Base-by-base conservation (phyloP, 2,113 vertebrate genomes). In the Nycticorax nycticorax region DNA sequence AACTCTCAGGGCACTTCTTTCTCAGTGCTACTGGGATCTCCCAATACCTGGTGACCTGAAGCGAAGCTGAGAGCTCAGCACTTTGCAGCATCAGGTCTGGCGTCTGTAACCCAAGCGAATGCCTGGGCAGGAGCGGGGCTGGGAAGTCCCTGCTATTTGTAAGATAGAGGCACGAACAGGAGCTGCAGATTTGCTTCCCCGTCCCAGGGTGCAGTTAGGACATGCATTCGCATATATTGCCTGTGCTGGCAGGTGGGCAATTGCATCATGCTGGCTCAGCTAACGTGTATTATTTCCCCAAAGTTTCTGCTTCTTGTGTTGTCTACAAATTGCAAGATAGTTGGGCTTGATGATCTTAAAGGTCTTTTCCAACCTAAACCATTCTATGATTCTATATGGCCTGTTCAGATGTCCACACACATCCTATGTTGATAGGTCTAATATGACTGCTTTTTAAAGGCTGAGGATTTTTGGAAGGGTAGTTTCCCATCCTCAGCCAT, bases 231-330 rank as follows among this genome's bases (percentile, higher is more conserved):
- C 12, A 59, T 1, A 32, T 12, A 43, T 0, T 28, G 41, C 72
- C 71, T 62, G 55, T 41, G 67, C 83, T 73, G 88, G 89, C 64
- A 82, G 62, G 18, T 72, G 78, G 85, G 88, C 93, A 93, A 85
- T 92, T 8, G 0, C 24, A 37, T 57, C 57, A 10, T 14, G 69
- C 53, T 72, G 69, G 26, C 43, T 88, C 45, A 71, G 39, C 33
- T 60, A 52, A 56, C 4, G 68, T 0, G 8, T n/a, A 64, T 73
- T 60, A 59, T 85, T 85, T 87, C 22, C 24, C 73, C 64, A 69
- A 91, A 89, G 55, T 57, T 87, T 71, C 59, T 68, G 55, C 47
- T 74, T 59, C 72, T 86, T 50, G 10, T 50, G 47, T 37, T 73
- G 72, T 35, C 59, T 39, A 6, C 32, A 33, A 39, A 59, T 95